Conservation (phyloP, 2,113 vertebrate species). For the Pteronura brasiliensis region DNA sequence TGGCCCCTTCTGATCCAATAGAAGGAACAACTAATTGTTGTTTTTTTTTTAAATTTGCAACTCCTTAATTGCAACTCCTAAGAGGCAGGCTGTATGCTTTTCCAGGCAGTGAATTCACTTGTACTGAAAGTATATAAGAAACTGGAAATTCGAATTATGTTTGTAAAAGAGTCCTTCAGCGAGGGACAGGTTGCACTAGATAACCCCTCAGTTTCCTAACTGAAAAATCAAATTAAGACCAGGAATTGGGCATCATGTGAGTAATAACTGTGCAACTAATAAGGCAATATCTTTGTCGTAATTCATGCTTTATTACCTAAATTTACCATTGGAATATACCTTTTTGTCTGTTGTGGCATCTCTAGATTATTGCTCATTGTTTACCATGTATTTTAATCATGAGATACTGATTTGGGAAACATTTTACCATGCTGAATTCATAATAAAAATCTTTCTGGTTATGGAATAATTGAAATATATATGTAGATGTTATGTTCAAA, state of each 20-base stretch:
- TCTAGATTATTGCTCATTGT: background rate
- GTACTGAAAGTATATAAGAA: background rate
- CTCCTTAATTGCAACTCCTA: background rate
- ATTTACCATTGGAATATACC: background rate
- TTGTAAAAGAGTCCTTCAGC: background rate
- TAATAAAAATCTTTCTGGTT: background rate
- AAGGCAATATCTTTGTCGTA: background rate
- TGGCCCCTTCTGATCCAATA: background rate
- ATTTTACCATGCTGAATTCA: background rate
- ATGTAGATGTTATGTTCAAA: background rate
- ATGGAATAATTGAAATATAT: background rate
- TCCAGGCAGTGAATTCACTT: background rate
- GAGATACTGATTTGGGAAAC: background rate
- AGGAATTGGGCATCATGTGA: background rate
- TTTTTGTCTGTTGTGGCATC: background rate
- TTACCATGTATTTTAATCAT: background rate
- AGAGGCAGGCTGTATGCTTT: background rate
- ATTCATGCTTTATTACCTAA: conserved; percentile 17
- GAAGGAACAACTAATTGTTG: background rate
- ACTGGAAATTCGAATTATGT: conserved; percentile 18
- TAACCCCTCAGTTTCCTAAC: background rate
- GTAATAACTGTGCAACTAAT: background rate
- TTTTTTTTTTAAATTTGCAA: too few species aligned
- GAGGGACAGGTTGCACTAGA: background rate
- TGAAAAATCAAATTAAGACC: conserved; percentile 25